Conservation (phyloP, 2,797 vertebrate species). For the Myiothlypis coronata region DNA sequence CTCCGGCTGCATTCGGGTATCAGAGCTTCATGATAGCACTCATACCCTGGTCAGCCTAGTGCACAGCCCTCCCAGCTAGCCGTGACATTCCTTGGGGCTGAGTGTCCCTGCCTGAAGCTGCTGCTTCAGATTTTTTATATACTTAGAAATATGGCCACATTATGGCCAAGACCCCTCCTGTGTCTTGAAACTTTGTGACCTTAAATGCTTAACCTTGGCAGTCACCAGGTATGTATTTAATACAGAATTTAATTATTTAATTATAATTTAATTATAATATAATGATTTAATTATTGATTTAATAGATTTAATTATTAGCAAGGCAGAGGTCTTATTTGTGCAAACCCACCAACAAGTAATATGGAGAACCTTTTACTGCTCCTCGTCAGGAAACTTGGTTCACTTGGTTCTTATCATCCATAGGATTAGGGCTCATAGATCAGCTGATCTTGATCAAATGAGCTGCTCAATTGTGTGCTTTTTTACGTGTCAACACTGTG, state of each 20-base stretch:
- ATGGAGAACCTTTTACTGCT: not conserved
- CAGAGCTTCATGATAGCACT: not conserved
- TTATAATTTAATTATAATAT: too few species aligned
- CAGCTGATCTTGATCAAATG: not conserved
- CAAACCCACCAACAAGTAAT: not conserved
- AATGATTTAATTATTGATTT: too few species aligned
- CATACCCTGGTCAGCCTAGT: accelerated
- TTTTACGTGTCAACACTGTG: not conserved
- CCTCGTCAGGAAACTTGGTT: not conserved
- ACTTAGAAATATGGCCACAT: not conserved
- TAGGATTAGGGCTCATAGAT: not conserved
- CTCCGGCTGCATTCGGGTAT: not conserved
- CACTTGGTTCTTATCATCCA: not conserved
- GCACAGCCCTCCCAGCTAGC: not conserved
- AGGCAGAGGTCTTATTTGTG: not conserved
- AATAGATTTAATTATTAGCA: not conserved
- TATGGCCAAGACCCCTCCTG: not conserved
- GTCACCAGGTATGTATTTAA: not conserved
- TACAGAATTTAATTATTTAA: not conserved
- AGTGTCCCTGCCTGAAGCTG: not conserved
- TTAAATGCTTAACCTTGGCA: not conserved
- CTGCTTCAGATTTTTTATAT: not conserved
- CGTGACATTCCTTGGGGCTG: not conserved
- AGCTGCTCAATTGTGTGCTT: not conserved
- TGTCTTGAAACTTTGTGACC: not conserved